Base-by-base conservation (phyloP, 2,888 invertebrate species). In the Mystacides longicornis region DNA sequence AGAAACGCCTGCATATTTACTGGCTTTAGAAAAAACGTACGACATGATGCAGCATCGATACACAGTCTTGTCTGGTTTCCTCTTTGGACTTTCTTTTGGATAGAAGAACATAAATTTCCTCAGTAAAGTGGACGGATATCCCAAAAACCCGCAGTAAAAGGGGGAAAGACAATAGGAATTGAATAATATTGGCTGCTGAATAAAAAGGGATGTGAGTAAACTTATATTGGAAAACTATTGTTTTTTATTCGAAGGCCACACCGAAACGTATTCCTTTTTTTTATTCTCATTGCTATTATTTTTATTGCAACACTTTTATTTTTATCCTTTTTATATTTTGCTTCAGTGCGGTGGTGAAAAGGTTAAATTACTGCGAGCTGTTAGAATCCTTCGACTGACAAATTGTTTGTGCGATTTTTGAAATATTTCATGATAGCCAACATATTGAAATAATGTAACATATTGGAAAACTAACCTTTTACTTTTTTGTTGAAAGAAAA, bases 101-200 rank as follows among this genome's bases (percentile, higher is more conserved):
- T 52, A 45, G 46, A 3, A 3, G 33, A 21, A 53, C 48, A 37
- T 53, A 53, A 53, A 53, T 53, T 43, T 48, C 33, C 7, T 23
- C 53, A 53, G 18, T 5, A 46, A 21, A 46, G 20, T 21, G 21
- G 46, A 46, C 21, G 46, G 20, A 46, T 46, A 3, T 19, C 5
- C 19, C 20, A 14, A 4, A 20, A 21, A 46, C 37, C 37, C 11
- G 11, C 11, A 37, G 7, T 37, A 14, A 7, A 14, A n/a, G 3
- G 37, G 37, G 16, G 37, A 14, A 16, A 37, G 37, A 37, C 37
- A 37, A 14, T n/a, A 37, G 16, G 4, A 37, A 37, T 37, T 37
- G 37, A 37, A 37, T 37, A 14, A 7, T 37, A 37, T 37, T 37
- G 37, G 37, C 37, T 37, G 14, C 14, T 4, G 37, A 14, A 37